A percentile compares a stretch with the other conserved stretches of the same genome.
Conservation (phyloP, 2,797 vertebrate genomes). For the Falco peregrinus region DNA sequence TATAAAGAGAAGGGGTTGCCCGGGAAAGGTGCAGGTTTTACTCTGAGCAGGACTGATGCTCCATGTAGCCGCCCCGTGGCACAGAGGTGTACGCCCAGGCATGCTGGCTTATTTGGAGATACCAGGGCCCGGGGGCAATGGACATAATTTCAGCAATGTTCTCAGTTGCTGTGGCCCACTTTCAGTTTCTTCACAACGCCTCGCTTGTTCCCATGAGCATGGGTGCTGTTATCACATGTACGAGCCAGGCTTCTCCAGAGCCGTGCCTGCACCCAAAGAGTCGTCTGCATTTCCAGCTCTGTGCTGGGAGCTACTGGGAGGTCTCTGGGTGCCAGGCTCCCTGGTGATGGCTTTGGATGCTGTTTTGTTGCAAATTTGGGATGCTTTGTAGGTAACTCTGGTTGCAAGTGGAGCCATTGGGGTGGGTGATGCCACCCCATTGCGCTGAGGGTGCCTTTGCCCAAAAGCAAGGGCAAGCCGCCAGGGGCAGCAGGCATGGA, state of each 20-base stretch:
- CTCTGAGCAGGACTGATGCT: not conserved
- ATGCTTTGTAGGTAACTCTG: not conserved
- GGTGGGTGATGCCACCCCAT: rapidly evolving
- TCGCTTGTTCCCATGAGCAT: not conserved
- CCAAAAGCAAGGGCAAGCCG: not conserved
- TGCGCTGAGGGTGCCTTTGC: rapidly evolving
- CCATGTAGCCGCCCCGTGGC: rapidly evolving
- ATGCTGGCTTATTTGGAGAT: not conserved
- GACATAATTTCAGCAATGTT: not conserved
- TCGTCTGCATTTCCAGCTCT: not conserved
- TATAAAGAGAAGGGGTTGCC: not conserved
- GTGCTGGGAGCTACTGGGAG: not conserved
- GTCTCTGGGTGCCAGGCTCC: not conserved
- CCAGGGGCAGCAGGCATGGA: rapidly evolving
- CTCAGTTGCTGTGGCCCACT: not conserved
- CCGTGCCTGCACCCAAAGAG: not conserved
- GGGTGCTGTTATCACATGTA: not conserved
- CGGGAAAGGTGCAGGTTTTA: not conserved
- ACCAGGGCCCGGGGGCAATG: not conserved
- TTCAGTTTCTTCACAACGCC: not conserved
- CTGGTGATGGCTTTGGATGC: not conserved
- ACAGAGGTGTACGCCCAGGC: not conserved
- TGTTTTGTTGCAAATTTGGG: not conserved
- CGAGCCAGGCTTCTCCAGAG: not conserved
- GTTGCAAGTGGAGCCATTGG: not conserved